A percentile compares a stretch with the other conserved stretches of the same genome.
phyloP scores from a whole-genome alignment of 1,140 invertebrate genomes.

The Zaprionus nigranus region DNA sequence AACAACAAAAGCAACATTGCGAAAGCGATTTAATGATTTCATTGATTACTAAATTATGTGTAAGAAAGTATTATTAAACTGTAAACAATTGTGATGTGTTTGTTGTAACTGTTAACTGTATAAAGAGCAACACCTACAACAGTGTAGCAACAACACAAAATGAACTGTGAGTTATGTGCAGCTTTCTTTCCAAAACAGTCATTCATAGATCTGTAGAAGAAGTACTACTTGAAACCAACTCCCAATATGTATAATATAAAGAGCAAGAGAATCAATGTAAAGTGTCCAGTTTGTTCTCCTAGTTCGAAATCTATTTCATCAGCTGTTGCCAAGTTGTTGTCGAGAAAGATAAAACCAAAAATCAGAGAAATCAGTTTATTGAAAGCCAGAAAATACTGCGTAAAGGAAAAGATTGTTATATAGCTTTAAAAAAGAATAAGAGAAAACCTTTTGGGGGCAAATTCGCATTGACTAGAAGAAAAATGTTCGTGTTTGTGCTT shows the following conservation, averaged over 20 bases:
- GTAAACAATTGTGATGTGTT: constrained; percentile 78
- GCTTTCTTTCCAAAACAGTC: constrained; percentile 2
- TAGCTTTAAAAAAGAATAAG: constrained; percentile 43
- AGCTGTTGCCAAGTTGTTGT: constrained; percentile 44
- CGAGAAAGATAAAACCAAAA: constrained; percentile 6
- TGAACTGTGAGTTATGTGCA: constrained; percentile 39
- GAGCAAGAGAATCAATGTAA: too few relatives aligned
- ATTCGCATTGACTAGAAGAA: constrained; percentile 37
- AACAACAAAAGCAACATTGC: constrained; percentile 29
- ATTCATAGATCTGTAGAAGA: background rate
- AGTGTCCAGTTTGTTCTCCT: constrained; percentile 13
- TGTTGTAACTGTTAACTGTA: constrained; percentile 41
- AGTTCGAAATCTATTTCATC: constrained; percentile 25
- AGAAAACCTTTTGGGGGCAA: constrained; percentile 18
- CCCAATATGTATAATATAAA: too few relatives aligned
- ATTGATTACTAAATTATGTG: constrained; percentile 74
- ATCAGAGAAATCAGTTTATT: constrained; percentile 18
- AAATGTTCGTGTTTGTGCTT: constrained; percentile 59
- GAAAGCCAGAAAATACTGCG: constrained; percentile 23
- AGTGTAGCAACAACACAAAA: constrained; percentile 11
- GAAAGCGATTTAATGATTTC: constrained; percentile 64
- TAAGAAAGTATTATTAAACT: constrained; percentile 82
- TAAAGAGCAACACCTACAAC: constrained; percentile 21
- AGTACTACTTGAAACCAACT: background rate
- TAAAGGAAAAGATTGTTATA: constrained; percentile 44